Percentiles rank a stretch among this genome's conserved stretches.
phyloP scores from a whole-genome alignment of 1,140 invertebrate genomes.

The Achroia grisella region DNA sequence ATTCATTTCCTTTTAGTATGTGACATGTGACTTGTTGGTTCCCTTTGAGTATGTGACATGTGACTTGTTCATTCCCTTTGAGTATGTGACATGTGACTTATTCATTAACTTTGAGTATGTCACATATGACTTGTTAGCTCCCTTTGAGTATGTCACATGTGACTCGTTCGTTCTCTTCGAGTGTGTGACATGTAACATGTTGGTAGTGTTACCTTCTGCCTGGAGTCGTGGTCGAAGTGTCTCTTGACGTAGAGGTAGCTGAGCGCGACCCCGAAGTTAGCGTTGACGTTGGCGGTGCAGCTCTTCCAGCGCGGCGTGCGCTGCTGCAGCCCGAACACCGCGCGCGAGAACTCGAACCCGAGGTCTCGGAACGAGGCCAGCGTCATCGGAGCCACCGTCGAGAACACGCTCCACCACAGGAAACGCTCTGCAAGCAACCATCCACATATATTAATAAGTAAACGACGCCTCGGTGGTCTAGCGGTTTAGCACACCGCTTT shows the following conservation, averaged over 20 bases:
- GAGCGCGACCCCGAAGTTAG: slow-evolving; percentile 85
- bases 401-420: slow-evolving; percentile 80
- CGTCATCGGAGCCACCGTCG: slow-evolving; percentile 78
- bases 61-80: no score
- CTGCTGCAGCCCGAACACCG: slow-evolving; percentile 77
- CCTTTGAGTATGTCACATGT: no score
- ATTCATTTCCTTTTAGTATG: no score
- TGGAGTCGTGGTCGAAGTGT: slow-evolving; percentile 80
- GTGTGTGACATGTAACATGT: not conserved
- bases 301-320: slow-evolving; percentile 80
- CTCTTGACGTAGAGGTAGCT: slow-evolving; percentile 83
- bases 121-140: no score
- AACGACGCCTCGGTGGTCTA: no score
- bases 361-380: slow-evolving; percentile 75
- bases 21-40: no score
- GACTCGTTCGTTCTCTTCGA: no score
- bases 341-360: slow-evolving; percentile 77
- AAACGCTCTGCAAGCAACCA: slow-evolving; percentile 71
- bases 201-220: slow-evolving; percentile 75
- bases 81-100: no score
- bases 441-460: no score
- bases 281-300: slow-evolving; percentile 84
- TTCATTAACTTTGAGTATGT: no score
- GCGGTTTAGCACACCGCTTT: no score
- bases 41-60: no score